Evolutionary conservation across 2,797 vertebrate species (phyloP), one percentile per base, ranked within the genome.

Genomic region (Gadopsis bispinosus): DNA sequence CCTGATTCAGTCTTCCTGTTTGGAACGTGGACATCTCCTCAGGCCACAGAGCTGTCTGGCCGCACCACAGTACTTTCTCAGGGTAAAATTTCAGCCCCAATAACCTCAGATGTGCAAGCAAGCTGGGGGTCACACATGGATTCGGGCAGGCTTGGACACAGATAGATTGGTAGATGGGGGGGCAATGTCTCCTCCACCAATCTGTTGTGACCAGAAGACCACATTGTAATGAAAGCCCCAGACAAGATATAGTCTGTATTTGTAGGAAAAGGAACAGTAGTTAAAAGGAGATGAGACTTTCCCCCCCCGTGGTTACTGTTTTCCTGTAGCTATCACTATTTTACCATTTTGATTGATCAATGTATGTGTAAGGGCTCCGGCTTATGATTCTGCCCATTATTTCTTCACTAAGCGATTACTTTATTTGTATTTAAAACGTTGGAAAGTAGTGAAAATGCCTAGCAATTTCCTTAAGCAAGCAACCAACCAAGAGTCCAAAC

Each of bases 1-100:
- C 31, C 22, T 75, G 53, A 85, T 66, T 80, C 77, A 73, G 66
- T 69, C 73, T 87, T 88, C 83, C 83, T 90, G 88, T 88, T 81
- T 83, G 75, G 61, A 84, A 69, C 14, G 19, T 61, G 70, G 29
- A 37, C 50, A 47, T 43, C 39, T 78, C 80, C 67, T 16, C 59
- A 73, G 74, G 77, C 63, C 48, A 22, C 26, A 73, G 63, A 54
- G 29, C 53, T 62, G 79, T 80, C 66, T 82, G 59, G 43, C 66
- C 17, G 7, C 79, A 45, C 75, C 69, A 77, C 78, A 54, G 69
- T 20, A 39, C 73, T 85, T 78, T 83, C 66, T 79, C 79, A 62
- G 82, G 45, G 51, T 66, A 61, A 76, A 73, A 64, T 78, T 72
- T 80, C 69, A 76, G 35, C 59, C 69, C 50, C 64, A 60, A 75